Base-by-base conservation (phyloP, 2,113 vertebrate species). In the Hydrolagus affinis region DNA sequence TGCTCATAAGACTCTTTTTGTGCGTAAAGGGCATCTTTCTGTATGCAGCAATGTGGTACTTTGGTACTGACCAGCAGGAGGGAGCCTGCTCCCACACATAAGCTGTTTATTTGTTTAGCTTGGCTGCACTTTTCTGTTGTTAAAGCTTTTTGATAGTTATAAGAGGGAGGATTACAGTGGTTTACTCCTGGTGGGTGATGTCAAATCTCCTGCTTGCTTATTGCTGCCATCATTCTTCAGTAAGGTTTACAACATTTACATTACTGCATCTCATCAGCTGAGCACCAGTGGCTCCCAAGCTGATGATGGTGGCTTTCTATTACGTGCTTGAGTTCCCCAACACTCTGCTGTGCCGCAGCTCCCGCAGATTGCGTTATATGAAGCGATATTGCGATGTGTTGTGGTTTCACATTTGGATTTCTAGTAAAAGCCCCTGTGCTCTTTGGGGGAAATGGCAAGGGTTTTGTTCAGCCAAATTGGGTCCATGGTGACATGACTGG, bases 21-120 rank as follows among this genome's bases (percentile, higher is more conserved):
- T 0, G 8, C 85, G 68, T 85, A 15, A 56, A 87, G 85, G 88
- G 59, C 72, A 0, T 85, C 85, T 87, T 86, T 83, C 77, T 7
- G 70, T 86, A 87, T 87, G 89, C 87, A 90, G 88, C 87, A 88
- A 86, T 89, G 88, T 85, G 89, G 86, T 87, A 85, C 85, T 85
- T 86, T 86, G 87, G 85, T 89, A 85, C 88, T 90, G 88, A 89
- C 75, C 17, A 60, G n/a, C n/a, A 25, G 57, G 75, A 60, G 23
- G 57, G 21, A 59, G 9, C 10, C 56, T 78, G 17, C 19, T 19
- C 32, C 19, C 32, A n/a, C 15, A 9, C 56, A 19, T 4, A 60
- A 60, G 12, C n/a, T 78, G 75, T 59, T 23, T 44, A 44, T 44
- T 44, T 23, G 21, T 59, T n/a, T 71, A 71, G n/a, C 25, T 71